Conservation (phyloP, 2,113 vertebrate genomes). For the Strix uralensis region DNA sequence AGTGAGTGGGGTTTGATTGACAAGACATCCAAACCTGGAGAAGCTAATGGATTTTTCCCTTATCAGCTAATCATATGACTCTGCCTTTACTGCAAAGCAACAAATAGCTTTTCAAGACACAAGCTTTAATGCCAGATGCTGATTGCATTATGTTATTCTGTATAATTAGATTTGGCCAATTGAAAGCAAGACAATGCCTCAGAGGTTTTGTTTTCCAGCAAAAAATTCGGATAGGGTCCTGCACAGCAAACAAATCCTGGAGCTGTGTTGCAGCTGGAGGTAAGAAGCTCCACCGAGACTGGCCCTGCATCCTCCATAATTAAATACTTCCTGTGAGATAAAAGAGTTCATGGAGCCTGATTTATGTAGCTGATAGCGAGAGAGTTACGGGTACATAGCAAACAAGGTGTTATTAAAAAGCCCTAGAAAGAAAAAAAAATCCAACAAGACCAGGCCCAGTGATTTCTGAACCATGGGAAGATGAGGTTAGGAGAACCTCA, state of each 20-base stretch:
- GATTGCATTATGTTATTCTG: constrained; percentile 18
- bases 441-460: not conserved
- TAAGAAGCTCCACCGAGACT: not conserved
- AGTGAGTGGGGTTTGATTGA: constrained; percentile 24
- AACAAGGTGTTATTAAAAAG: not conserved
- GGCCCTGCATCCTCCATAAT: not conserved
- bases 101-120: constrained; percentile 39
- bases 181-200: constrained; percentile 2
- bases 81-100: constrained; percentile 35
- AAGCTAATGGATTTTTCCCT: constrained; percentile 64
- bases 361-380: not conserved
- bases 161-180: constrained; percentile 40
- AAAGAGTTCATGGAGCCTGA: not conserved
- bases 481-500: not conserved
- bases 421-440: not conserved
- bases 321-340: not conserved
- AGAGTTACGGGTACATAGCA: not conserved
- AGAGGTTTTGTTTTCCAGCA: constrained; percentile 10
- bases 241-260: not conserved
- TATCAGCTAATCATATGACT: constrained; percentile 57
- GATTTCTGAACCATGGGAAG: not conserved
- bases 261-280: not conserved
- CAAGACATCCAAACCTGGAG: not conserved
- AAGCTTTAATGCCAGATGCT: not conserved
- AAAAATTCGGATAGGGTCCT: not conserved